Percentiles rank a stretch among this genome's conserved stretches.
Evolutionary conservation across 2,113 vertebrate genomes (phyloP).

Genomic region (Eurystomus gularis): DNA sequence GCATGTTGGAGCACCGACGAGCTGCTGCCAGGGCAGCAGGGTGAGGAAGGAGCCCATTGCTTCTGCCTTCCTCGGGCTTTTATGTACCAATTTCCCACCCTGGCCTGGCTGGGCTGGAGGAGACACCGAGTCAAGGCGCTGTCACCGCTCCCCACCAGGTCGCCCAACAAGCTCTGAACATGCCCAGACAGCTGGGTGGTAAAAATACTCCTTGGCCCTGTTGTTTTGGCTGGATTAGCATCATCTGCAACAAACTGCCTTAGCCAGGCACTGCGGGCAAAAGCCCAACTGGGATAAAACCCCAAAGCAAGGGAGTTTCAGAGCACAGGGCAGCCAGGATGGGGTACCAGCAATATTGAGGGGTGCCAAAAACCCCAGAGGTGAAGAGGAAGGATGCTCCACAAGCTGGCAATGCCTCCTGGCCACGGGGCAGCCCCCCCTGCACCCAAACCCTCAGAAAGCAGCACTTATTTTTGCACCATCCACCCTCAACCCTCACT

Average conservation of each 20-base stretch:
- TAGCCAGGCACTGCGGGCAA: not conserved
- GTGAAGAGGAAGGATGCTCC: not conserved
- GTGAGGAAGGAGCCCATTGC: not conserved
- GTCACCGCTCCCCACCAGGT: not conserved
- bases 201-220: not conserved
- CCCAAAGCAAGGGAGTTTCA: not conserved
- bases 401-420: rapidly evolving
- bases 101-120: not conserved
- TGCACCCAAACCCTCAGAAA: not conserved
- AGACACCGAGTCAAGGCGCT: not conserved
- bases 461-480: rapidly evolving
- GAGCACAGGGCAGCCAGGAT: rapidly evolving
- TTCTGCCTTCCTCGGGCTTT: not conserved
- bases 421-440: not conserved
- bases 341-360: not conserved
- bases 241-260: not conserved
- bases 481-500: not conserved
- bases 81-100: not conserved
- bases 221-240: not conserved
- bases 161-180: conserved; percentile 5
- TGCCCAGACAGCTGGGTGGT: conserved; percentile 35
- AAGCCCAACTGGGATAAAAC: not conserved
- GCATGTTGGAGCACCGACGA: rapidly evolving
- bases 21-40: rapidly evolving
- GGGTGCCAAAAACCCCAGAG: not conserved